Percentiles rank a stretch among this genome's conserved stretches.
These are phyloP conservation scores for Caenorhabditis sp. DNA, from an alignment of 2,888 invertebrate genomes.

Conservation along the genomic window DNA sequence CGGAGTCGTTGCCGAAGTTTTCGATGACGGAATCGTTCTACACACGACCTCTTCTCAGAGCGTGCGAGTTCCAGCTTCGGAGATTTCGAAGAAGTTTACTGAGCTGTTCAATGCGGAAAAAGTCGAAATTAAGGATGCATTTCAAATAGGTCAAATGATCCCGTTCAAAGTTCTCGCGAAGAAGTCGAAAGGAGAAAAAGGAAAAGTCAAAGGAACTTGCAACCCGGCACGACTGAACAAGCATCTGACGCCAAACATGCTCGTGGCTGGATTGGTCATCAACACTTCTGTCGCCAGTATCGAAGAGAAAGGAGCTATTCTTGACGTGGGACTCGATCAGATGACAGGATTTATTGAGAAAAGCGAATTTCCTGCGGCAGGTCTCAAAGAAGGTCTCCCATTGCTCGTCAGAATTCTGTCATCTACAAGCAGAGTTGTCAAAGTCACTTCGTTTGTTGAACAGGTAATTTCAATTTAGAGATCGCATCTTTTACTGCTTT, in stretches of 20 bases:
- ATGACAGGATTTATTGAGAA: constrained; percentile 75
- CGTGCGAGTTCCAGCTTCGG: constrained; percentile 43
- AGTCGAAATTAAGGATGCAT: constrained; percentile 75
- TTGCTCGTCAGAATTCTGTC: constrained; percentile 72
- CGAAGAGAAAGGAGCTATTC: constrained; percentile 81
- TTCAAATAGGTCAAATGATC: constrained; percentile 77
- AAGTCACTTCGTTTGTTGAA: constrained; percentile 74
- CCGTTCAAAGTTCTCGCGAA: constrained; percentile 72
- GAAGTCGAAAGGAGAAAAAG: constrained; percentile 46
- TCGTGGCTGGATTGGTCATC: constrained; percentile 74
- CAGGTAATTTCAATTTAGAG: constrained; percentile 57
- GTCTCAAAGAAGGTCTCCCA: constrained; percentile 72
- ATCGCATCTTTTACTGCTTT: neutral
- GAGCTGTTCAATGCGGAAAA: constrained; percentile 57
- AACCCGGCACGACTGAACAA: constrained; percentile 74
- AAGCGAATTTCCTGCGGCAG: constrained; percentile 64
- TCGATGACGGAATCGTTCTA: constrained; percentile 34
- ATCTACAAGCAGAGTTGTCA: constrained; percentile 69
- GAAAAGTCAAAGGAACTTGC: constrained; percentile 60
- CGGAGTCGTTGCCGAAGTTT: constrained; percentile 74
- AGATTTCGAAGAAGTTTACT: constrained; percentile 60
- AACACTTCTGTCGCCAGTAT: constrained; percentile 75
- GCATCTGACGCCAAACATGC: constrained; percentile 74
- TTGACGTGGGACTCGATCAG: constrained; percentile 77
- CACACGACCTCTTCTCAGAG: constrained; percentile 51